Percentiles rank a stretch among this genome's conserved stretches.
Evolutionary conservation across 2,888 invertebrate species (phyloP).

Genomic region (Drosophila acutilabella): DNA sequence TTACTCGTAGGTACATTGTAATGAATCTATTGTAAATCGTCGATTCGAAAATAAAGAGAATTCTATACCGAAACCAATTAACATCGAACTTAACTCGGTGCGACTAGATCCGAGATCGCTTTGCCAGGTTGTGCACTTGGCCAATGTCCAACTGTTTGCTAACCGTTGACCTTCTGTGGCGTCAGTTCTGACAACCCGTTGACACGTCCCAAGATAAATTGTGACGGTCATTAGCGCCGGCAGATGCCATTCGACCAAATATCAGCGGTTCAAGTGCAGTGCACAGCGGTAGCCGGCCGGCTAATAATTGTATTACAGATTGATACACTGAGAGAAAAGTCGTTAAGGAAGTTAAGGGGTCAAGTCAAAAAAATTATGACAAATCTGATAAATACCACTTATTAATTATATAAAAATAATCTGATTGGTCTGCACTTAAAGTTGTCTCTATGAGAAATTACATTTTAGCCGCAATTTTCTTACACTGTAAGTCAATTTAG

Average conservation of each 20-base stretch:
- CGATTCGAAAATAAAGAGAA: slow-evolving; percentile 67
- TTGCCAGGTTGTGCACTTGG: slow-evolving; percentile 34
- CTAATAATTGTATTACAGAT: slow-evolving; percentile 13
- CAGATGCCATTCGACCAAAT: slow-evolving; percentile 58
- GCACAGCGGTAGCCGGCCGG: slow-evolving; percentile 45
- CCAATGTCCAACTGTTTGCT: slow-evolving; percentile 41
- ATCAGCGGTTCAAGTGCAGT: slow-evolving; percentile 75
- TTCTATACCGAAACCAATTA: slow-evolving; percentile 49
- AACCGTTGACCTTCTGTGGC: slow-evolving; percentile 62
- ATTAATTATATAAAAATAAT: neutral
- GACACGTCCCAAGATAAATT: slow-evolving; percentile 54
- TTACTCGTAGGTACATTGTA: slow-evolving; percentile 45
- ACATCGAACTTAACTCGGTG: neutral
- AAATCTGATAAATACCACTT: too few relatives aligned
- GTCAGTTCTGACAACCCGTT: slow-evolving; percentile 63
- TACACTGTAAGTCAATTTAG: neutral
- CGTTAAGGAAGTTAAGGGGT: neutral
- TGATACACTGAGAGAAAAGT: slow-evolving; percentile 8
- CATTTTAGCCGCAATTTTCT: neutral
- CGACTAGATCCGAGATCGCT: slow-evolving; percentile 11
- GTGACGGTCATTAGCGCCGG: slow-evolving; percentile 59
- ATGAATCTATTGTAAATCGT: slow-evolving; percentile 53
- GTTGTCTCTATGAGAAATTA: neutral
- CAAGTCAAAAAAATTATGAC: neutral
- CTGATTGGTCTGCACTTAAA: neutral